Conservation (phyloP, 2,888 invertebrate species). For the Invenusta paracnida region DNA sequence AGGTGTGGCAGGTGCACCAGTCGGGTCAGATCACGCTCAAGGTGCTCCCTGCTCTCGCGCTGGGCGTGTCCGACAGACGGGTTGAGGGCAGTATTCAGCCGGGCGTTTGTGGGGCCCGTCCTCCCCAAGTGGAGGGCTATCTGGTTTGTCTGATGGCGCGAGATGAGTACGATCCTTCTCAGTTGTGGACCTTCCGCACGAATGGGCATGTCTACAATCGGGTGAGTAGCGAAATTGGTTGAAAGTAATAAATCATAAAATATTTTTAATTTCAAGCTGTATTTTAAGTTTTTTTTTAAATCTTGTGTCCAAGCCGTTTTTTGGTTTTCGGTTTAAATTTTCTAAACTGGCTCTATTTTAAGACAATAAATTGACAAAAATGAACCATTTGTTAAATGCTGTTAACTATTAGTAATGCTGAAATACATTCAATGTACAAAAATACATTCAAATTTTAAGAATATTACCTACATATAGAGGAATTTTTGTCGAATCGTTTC, state of each 20-base stretch:
- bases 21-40: slow-evolving; percentile 54
- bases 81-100: slow-evolving; percentile 44
- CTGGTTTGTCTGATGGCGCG: not conserved
- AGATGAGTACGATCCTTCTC: not conserved
- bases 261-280: not conserved
- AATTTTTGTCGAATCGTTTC: too few relatives aligned
- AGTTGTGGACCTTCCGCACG: slow-evolving; percentile 17
- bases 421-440: too few relatives aligned
- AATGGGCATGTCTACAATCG: slow-evolving; percentile 2
- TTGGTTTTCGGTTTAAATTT: too few relatives aligned
- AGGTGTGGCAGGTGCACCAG: slow-evolving; percentile 51
- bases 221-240: too few relatives aligned
- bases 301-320: too few relatives aligned
- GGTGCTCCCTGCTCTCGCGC: slow-evolving; percentile 54
- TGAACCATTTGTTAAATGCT: too few relatives aligned
- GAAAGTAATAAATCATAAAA: too few relatives aligned
- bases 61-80: slow-evolving; percentile 50
- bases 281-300: slow-evolving; percentile 38
- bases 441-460: too few relatives aligned
- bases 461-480: too few relatives aligned
- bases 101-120: slow-evolving; percentile 44
- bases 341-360: too few relatives aligned
- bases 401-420: too few relatives aligned
- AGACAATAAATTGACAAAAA: too few relatives aligned
- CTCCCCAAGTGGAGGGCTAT: not conserved